Evolutionary conservation across 2,113 vertebrate species (phyloP).

Genomic region (Semicossyphus pulcher): DNA sequence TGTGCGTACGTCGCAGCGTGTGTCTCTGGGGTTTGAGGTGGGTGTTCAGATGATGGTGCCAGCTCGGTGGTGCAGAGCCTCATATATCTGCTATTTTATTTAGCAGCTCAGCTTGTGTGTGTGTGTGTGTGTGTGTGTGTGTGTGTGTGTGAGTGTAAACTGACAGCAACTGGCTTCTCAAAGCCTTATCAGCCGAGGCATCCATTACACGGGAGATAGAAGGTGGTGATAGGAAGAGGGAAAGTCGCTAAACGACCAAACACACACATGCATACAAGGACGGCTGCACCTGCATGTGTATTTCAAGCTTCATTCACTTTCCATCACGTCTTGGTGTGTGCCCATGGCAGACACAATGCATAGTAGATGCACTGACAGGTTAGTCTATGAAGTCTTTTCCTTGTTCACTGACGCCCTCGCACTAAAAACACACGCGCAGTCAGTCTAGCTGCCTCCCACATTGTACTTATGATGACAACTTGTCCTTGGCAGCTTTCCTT

Average conservation of each 20-base stretch:
- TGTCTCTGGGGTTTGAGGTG: slow-evolving; percentile 7
- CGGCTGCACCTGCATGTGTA: neutral
- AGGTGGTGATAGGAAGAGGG: slow-evolving; percentile 24
- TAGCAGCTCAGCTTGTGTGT: slow-evolving; percentile 21
- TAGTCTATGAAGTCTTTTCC: neutral
- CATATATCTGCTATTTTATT: slow-evolving; percentile 11
- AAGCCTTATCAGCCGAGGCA: slow-evolving; percentile 16
- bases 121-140: neutral
- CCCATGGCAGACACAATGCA: neutral
- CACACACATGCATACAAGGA: slow-evolving; percentile 14
- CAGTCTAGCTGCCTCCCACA: slow-evolving; percentile 56
- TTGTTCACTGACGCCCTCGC: slow-evolving; percentile 8
- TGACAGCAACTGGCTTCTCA: slow-evolving; percentile 13
- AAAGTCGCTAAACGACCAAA: neutral
- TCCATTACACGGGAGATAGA: neutral
- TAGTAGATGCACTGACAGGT: neutral
- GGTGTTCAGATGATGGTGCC: neutral
- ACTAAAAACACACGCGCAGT: slow-evolving; percentile 28
- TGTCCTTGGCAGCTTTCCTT: slow-evolving; percentile 47
- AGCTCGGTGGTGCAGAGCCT: slow-evolving; percentile 30
- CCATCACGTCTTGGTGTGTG: neutral
- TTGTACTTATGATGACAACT: slow-evolving; percentile 41
- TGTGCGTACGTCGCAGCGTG: neutral
- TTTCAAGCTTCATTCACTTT: neutral
- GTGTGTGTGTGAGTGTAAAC: slow-evolving; percentile 9